Conservation (phyloP, 2,113 vertebrate species). For the Piaya cayana region DNA sequence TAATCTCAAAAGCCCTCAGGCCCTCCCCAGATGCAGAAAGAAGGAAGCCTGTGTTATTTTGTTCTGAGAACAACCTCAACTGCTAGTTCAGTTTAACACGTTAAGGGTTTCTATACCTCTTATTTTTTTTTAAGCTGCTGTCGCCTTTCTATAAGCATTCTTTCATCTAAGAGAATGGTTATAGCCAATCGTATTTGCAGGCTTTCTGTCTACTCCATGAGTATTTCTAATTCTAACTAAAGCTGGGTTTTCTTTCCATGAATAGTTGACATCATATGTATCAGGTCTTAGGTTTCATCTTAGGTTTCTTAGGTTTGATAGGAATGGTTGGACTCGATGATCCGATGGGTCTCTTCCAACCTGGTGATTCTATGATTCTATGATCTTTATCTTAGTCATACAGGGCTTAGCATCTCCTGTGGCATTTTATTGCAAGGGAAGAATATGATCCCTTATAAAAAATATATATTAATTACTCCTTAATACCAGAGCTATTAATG, state of each 20-base stretch:
- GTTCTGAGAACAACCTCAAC: neutral
- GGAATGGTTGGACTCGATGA: too few relatives aligned
- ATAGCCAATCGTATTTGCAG: neutral
- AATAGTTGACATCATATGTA: neutral
- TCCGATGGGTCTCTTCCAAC: too few relatives aligned
- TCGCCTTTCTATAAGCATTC: neutral
- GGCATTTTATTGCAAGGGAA: neutral
- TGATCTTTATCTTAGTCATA: neutral
- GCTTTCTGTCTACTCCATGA: neutral
- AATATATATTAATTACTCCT: neutral
- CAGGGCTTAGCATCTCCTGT: neutral
- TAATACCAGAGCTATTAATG: neutral
- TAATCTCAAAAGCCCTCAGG: neutral
- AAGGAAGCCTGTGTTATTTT: neutral
- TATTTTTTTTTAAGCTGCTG: neutral
- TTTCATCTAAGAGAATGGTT: neutral
- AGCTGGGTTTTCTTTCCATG: neutral
- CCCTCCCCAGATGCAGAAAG: neutral
- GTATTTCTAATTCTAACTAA: neutral
- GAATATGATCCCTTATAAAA: neutral
- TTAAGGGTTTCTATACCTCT: neutral
- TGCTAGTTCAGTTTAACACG: neutral
- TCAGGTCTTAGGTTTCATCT: neutral
- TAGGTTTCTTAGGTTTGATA: too few relatives aligned
- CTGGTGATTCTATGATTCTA: too few relatives aligned